phyloP scores from a whole-genome alignment of 2,888 invertebrate genomes.

The Yponomeuta plumbellus region DNA sequence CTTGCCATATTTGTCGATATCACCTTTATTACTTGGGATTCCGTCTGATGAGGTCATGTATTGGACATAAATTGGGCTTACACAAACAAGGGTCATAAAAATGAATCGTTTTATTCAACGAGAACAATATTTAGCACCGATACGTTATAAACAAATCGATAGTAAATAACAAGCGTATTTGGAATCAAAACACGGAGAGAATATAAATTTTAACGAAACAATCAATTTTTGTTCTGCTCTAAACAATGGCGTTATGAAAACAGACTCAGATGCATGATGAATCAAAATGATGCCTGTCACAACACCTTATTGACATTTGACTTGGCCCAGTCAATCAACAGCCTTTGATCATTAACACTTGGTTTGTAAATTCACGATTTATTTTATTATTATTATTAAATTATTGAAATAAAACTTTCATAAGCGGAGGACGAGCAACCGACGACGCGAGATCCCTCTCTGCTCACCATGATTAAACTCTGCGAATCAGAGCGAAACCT shows the following conservation, averaged over 20 bases:
- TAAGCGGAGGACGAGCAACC: too few relatives aligned
- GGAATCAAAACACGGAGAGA: slow-evolving; percentile 5
- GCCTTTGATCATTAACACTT: too few relatives aligned
- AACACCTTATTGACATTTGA: slow-evolving; percentile 5
- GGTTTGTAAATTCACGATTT: too few relatives aligned
- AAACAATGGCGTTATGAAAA: slow-evolving; percentile 10
- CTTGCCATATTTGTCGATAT: slow-evolving; percentile 7
- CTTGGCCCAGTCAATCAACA: background rate
- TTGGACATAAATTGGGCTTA: background rate
- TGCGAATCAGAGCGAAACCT: too few relatives aligned
- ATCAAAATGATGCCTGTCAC: background rate
- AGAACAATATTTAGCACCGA: background rate
- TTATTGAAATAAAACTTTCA: too few relatives aligned
- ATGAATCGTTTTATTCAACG: background rate
- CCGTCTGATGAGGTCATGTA: slow-evolving; percentile 2
- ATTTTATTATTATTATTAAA: too few relatives aligned
- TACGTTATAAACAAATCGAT: background rate
- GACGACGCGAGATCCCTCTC: too few relatives aligned
- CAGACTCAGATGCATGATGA: slow-evolving; percentile 1
- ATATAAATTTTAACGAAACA: background rate
- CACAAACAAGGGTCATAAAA: background rate
- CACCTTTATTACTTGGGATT: background rate
- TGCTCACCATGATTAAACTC: too few relatives aligned
- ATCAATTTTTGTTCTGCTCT: slow-evolving; percentile 8
- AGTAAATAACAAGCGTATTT: background rate